Evolutionary conservation across 2,888 invertebrate species (phyloP).

Genomic region (Osmoderma eremita): DNA sequence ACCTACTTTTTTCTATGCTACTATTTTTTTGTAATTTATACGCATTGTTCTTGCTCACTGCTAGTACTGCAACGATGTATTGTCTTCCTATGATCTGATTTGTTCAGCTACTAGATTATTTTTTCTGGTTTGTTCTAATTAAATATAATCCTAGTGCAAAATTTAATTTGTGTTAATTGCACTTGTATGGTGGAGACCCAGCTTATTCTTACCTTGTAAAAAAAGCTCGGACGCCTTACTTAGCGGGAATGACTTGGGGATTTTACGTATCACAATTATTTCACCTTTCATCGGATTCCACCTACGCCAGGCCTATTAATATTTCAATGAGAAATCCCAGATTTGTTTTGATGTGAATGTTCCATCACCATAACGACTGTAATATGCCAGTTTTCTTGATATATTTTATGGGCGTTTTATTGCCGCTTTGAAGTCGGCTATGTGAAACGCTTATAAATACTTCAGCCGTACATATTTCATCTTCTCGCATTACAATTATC

Average conservation of each 20-base stretch:
- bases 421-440: constrained; percentile 36
- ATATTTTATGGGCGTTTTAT: constrained; percentile 39
- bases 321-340: constrained; percentile 24
- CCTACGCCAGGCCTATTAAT: neutral
- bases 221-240: neutral
- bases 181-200: too few relatives aligned
- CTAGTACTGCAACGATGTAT: constrained; percentile 9
- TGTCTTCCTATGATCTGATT: constrained; percentile 2
- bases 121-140: neutral
- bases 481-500: constrained; percentile 34
- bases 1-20: constrained; percentile 20
- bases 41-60: constrained; percentile 36
- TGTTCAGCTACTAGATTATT: neutral
- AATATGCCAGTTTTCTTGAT: constrained; percentile 38
- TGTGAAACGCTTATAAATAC: constrained; percentile 35
- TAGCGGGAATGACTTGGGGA: neutral
- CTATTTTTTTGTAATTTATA: constrained; percentile 29
- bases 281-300: too few relatives aligned
- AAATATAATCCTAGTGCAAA: neutral
- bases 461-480: constrained; percentile 27
- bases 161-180: too few relatives aligned
- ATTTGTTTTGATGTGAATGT: constrained; percentile 16
- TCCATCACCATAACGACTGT: constrained; percentile 27
- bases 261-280: too few relatives aligned
- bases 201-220: neutral